A percentile compares a stretch with the other conserved stretches of the same genome.
Evolutionary conservation across 1,140 invertebrate genomes (phyloP).

Genomic region (Harlomillsia oculata): DNA sequence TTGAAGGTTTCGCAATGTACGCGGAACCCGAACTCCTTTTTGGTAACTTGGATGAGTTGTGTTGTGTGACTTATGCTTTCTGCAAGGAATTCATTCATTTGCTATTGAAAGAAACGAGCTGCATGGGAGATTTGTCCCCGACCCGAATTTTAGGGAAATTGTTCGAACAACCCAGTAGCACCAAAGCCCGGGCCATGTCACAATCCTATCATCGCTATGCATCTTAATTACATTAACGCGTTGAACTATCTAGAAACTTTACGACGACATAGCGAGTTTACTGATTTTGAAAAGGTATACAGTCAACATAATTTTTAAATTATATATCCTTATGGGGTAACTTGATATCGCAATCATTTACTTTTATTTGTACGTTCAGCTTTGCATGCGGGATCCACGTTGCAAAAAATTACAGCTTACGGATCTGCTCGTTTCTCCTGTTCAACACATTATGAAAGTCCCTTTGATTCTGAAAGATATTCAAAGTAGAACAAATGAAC

Average conservation of each 20-base stretch:
- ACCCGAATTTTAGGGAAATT: conserved; percentile 51
- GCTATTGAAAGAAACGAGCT: conserved; percentile 46
- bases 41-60: conserved; percentile 60
- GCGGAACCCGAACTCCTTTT: conserved; percentile 59
- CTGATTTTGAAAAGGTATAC: conserved; percentile 54
- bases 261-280: conserved; percentile 49
- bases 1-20: conserved; percentile 58
- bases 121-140: conserved; percentile 42
- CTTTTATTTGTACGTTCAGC: conserved; percentile 40
- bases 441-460: conserved; percentile 60
- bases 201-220: conserved; percentile 54
- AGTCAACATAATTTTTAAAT: too few relatives aligned
- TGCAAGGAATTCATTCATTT: conserved; percentile 56
- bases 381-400: conserved; percentile 50
- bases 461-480: conserved; percentile 57
- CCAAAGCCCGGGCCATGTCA: conserved; percentile 42
- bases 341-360: not conserved
- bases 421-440: conserved; percentile 56
- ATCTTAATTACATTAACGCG: conserved; percentile 54
- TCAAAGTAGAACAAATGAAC: conserved; percentile 48
- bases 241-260: conserved; percentile 53
- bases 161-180: conserved; percentile 48
- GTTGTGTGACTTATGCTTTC: conserved; percentile 57
- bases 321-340: too few relatives aligned
- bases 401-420: conserved; percentile 57